phyloP scores from a whole-genome alignment of 1,140 invertebrate species.

The Drosophila paulistorum region DNA sequence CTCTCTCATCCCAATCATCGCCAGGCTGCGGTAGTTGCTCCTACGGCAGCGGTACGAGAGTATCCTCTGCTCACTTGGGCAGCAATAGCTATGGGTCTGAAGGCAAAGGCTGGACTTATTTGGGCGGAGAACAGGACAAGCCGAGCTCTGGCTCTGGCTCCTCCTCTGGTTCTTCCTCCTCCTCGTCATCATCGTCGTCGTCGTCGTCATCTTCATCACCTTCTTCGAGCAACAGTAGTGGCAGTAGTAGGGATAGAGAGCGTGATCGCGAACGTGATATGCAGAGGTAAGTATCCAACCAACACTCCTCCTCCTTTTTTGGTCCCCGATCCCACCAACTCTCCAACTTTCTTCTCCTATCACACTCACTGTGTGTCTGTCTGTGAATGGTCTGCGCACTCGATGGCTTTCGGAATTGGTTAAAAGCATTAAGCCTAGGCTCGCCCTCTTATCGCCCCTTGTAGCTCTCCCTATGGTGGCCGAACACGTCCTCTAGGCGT shows the following conservation, averaged over 20 bases:
- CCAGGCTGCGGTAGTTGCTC: conserved; percentile 67
- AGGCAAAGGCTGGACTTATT: conserved; percentile 65
- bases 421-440: conserved; percentile 79
- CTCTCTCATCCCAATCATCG: conserved; percentile 51
- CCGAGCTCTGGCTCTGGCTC: conserved; percentile 21
- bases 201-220: conserved; percentile 10
- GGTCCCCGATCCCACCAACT: conserved; percentile 15
- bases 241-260: conserved; percentile 42
- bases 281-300: conserved; percentile 51
- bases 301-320: conserved; percentile 14
- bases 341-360: not conserved
- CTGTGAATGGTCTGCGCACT: conserved; percentile 1
- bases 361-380: conserved; percentile 15
- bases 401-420: conserved; percentile 47
- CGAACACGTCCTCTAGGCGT: conserved; percentile 79
- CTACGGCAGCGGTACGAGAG: conserved; percentile 54
- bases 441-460: conserved; percentile 80
- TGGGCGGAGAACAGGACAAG: conserved; percentile 74
- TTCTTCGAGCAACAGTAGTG: conserved; percentile 14
- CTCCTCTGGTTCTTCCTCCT: not conserved
- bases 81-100: conserved; percentile 58
- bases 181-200: not conserved
- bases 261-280: conserved; percentile 73
- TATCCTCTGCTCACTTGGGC: conserved; percentile 70
- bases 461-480: conserved; percentile 82